Conservation (phyloP, 92 coral and sea anemone genomes). For the Zoanthus sansibaricus region DNA sequence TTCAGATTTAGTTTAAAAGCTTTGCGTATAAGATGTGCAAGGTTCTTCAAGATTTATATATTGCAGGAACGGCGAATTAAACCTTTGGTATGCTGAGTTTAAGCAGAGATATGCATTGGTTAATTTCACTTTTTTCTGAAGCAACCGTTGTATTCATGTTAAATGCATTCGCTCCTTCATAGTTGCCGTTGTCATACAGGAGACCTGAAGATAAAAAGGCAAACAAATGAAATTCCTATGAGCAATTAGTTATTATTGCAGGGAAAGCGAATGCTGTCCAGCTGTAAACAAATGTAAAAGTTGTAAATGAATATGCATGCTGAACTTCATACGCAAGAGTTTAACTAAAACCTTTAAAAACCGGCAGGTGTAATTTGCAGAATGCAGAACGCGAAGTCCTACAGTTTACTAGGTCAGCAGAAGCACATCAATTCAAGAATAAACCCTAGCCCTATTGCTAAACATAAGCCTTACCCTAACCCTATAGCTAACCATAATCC, state of each 20-base stretch:
- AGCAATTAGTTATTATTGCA: background rate
- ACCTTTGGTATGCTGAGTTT: background rate
- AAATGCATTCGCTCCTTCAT: slow-evolving; percentile 27
- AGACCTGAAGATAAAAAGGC: slow-evolving; percentile 54
- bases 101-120: background rate
- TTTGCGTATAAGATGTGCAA: background rate
- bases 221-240: background rate
- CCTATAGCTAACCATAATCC: no score
- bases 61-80: background rate
- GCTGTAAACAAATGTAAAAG: no score
- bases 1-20: background rate
- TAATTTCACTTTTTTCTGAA: slow-evolving; percentile 2
- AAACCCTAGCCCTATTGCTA: no score
- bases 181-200: slow-evolving; percentile 61
- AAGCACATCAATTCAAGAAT: no score
- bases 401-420: no score
- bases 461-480: no score
- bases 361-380: no score
- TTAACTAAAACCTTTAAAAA: no score
- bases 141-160: slow-evolving; percentile 26
- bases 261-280: background rate
- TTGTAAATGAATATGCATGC: no score
- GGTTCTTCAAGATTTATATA: background rate
- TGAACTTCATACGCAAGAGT: no score
- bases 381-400: no score